Evolutionary conservation across 2,113 vertebrate genomes (phyloP).

Genomic region (Muntiacus muntjak): DNA sequence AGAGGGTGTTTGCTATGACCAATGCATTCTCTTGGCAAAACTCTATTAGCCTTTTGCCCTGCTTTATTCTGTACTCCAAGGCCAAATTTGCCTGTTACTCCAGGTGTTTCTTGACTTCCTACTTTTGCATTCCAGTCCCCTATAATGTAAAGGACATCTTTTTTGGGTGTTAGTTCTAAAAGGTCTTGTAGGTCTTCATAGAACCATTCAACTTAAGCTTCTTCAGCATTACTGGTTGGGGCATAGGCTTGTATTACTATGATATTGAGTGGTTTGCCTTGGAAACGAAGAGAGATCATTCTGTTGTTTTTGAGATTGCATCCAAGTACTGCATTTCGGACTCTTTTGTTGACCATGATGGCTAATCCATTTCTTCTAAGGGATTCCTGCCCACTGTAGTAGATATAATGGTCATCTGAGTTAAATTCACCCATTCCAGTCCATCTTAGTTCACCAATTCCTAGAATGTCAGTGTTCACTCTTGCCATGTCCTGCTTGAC

Average conservation of each 20-base stretch:
- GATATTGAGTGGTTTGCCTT: background rate
- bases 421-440: background rate
- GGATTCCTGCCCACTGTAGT: background rate
- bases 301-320: background rate
- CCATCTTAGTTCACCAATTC: background rate
- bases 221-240: rapidly evolving
- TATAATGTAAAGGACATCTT: background rate
- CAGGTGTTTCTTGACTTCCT: background rate
- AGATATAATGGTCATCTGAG: background rate
- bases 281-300: background rate
- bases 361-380: background rate
- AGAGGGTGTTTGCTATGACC: no score
- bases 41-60: no score
- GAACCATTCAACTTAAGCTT: background rate
- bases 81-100: background rate
- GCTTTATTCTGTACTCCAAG: background rate
- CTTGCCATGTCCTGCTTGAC: background rate
- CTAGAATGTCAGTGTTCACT: rapidly evolving
- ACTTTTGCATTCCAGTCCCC: background rate
- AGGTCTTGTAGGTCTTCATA: background rate
- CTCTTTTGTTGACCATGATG: rapidly evolving
- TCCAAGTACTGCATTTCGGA: background rate
- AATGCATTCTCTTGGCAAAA: no score
- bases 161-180: background rate
- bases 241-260: background rate